Evolutionary conservation across 2,888 invertebrate genomes (phyloP).

Genomic region (Dorcus parallelipipedus): DNA sequence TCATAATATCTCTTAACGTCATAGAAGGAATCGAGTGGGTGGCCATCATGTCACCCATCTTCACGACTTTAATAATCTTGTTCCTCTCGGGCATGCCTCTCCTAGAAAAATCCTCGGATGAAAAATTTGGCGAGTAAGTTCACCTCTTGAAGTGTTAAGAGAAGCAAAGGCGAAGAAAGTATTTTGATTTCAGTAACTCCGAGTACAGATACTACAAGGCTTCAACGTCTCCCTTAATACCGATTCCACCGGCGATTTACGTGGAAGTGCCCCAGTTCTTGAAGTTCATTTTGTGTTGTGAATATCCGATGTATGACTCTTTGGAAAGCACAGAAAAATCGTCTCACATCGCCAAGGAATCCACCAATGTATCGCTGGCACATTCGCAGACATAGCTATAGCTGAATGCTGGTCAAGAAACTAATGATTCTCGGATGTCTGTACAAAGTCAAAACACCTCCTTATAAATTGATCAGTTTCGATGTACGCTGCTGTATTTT

Average conservation of each 20-base stretch:
- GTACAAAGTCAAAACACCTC: slow-evolving; percentile 16
- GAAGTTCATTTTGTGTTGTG: slow-evolving; percentile 82
- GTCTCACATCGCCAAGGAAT: slow-evolving; percentile 60
- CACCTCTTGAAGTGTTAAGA: neutral
- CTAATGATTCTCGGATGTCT: slow-evolving; percentile 16
- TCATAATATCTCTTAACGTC: slow-evolving; percentile 82
- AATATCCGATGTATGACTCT: slow-evolving; percentile 83
- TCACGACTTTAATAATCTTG: slow-evolving; percentile 81
- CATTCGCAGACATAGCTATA: slow-evolving; percentile 71
- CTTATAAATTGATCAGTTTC: neutral
- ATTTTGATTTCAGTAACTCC: slow-evolving; percentile 60
- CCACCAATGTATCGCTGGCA: slow-evolving; percentile 67
- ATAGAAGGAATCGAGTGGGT: slow-evolving; percentile 83
- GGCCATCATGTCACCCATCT: slow-evolving; percentile 81
- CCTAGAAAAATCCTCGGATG: slow-evolving; percentile 82
- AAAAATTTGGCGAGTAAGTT: slow-evolving; percentile 80
- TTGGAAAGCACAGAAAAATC: slow-evolving; percentile 59
- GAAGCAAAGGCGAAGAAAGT: neutral
- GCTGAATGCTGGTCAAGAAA: slow-evolving; percentile 48
- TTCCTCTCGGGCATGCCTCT: slow-evolving; percentile 90
- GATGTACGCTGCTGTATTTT: too few relatives aligned
- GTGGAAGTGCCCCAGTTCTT: slow-evolving; percentile 80
- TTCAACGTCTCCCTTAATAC: slow-evolving; percentile 85
- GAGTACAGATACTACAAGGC: slow-evolving; percentile 85
- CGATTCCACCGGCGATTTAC: slow-evolving; percentile 82